phyloP scores from a whole-genome alignment of 2,113 vertebrate species.

The Aspidoscelis tigris region DNA sequence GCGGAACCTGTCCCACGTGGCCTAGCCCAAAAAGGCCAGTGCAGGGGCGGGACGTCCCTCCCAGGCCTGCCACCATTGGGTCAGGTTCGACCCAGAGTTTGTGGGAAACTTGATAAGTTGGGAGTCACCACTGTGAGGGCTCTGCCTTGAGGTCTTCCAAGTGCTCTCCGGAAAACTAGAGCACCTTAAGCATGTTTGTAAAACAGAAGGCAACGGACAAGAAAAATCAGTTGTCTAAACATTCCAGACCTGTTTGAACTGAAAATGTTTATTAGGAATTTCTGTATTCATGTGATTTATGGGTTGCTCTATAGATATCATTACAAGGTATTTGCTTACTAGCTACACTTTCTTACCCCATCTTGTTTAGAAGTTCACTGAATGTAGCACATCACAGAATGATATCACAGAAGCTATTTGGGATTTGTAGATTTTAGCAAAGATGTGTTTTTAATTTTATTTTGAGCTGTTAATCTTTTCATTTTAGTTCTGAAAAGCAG shows the following conservation, averaged over 20 bases:
- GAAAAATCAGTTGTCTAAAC: neutral
- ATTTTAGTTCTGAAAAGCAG: too few relatives aligned
- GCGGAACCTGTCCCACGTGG: too few relatives aligned
- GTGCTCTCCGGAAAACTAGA: neutral
- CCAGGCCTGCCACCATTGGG: too few relatives aligned
- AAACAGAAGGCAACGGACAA: neutral
- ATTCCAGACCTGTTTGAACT: neutral
- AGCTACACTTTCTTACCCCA: neutral
- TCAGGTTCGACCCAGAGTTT: too few relatives aligned
- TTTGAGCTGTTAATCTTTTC: too few relatives aligned
- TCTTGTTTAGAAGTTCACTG: neutral
- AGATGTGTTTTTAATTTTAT: too few relatives aligned
- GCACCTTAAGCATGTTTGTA: neutral
- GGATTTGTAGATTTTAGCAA: neutral
- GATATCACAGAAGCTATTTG: neutral
- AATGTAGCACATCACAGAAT: neutral
- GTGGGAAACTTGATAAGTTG: neutral
- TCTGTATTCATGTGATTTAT: neutral
- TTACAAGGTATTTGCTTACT: neutral
- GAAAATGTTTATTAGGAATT: neutral
- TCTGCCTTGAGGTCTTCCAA: neutral
- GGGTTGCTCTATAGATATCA: neutral
- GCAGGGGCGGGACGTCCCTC: too few relatives aligned
- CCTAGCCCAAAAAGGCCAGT: too few relatives aligned
- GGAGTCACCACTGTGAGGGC: neutral